Evolutionary conservation across 2,797 vertebrate species (phyloP).

Genomic region (Rallus crepitans): DNA sequence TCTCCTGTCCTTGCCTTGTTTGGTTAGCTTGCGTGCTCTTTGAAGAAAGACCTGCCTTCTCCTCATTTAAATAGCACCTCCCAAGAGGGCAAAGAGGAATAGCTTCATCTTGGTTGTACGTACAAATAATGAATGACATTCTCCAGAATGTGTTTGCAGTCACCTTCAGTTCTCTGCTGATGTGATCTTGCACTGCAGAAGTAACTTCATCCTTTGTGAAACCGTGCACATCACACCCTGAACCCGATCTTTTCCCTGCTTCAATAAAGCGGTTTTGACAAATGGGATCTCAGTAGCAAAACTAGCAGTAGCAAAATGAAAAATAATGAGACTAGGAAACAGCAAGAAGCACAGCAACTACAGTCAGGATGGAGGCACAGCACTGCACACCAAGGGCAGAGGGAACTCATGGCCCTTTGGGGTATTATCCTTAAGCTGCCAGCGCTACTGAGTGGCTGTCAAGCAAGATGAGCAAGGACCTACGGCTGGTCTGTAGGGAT

Average conservation of each 20-base stretch:
- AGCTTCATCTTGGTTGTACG: not conserved
- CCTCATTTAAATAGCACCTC: slow-evolving; percentile 37
- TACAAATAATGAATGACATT: slow-evolving; percentile 7
- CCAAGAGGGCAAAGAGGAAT: slow-evolving; percentile 17
- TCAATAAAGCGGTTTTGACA: not conserved
- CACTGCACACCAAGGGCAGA: not conserved
- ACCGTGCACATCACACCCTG: not conserved
- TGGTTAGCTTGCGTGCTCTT: slow-evolving; percentile 9
- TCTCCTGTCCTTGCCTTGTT: slow-evolving; percentile 19
- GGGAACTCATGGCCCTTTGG: not conserved
- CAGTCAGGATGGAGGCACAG: not conserved
- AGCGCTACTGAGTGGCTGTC: not conserved
- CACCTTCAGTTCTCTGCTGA: slow-evolving; percentile 36
- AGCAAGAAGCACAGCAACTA: not conserved
- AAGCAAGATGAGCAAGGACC: not conserved
- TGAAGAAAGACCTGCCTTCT: slow-evolving; percentile 35
- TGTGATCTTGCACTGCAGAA: not conserved
- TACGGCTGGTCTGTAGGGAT: not conserved
- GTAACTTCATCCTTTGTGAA: not conserved
- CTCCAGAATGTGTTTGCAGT: not conserved
- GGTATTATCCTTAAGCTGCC: not conserved
- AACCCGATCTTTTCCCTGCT: not conserved
- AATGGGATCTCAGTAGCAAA: not conserved
- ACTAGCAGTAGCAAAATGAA: slow-evolving; percentile 1
- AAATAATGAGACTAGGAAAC: not conserved